These are phyloP conservation scores for Neopelma chrysocephalum DNA, from an alignment of 2,797 vertebrate species.

Conservation along the genomic window DNA sequence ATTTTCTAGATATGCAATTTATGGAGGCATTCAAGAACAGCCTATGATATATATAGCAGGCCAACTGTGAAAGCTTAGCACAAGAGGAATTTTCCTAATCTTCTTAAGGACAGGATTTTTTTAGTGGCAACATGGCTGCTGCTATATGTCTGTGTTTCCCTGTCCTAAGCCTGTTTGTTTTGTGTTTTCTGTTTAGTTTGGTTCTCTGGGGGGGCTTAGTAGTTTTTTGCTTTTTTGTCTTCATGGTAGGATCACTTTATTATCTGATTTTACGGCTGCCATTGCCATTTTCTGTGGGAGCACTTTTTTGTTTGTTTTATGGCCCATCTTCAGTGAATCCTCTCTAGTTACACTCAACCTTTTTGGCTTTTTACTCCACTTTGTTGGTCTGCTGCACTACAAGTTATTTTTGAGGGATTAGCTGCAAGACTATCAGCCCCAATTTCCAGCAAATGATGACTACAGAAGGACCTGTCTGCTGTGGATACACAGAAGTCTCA, in stretches of 20 bases:
- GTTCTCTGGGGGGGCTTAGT: constrained; percentile 53
- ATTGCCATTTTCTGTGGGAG: constrained; percentile 23
- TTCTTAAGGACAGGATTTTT: constrained; percentile 34
- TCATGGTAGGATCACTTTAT: constrained; percentile 29
- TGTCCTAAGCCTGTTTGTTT: constrained; percentile 50
- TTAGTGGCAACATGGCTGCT: constrained; percentile 40
- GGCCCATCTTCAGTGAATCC: constrained; percentile 52
- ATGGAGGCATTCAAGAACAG: not conserved
- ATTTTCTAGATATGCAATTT: not conserved
- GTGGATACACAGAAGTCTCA: not conserved
- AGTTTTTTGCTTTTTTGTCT: constrained; percentile 36
- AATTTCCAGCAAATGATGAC: not conserved
- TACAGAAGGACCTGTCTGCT: not conserved
- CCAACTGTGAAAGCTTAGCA: constrained; percentile 9
- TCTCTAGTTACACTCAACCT: not conserved
- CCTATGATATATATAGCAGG: not conserved
- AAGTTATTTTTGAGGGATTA: not conserved
- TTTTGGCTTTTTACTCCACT: not conserved
- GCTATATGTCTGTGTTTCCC: constrained; percentile 43
- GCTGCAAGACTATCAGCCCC: not conserved
- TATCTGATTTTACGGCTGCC: constrained; percentile 56
- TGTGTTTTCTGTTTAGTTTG: constrained; percentile 65
- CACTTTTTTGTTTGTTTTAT: constrained; percentile 46
- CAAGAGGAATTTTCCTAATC: constrained; percentile 56
- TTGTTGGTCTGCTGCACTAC: not conserved